Conservation (phyloP, 1,140 invertebrate species). For the Neoseiulus cucumeris region DNA sequence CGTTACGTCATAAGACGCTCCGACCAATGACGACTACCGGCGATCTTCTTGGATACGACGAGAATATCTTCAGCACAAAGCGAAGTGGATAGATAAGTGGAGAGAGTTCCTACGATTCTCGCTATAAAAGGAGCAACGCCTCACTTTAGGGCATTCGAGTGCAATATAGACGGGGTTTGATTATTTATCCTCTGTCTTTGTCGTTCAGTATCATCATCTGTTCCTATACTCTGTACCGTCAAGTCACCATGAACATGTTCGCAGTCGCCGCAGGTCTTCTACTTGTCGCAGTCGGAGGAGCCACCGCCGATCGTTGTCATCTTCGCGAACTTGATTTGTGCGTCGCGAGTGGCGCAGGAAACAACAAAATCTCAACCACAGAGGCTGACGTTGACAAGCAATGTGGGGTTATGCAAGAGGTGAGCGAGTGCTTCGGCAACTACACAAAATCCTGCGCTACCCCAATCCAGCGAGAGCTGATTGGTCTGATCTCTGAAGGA, state of each 20-base stretch:
- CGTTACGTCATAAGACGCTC: background rate
- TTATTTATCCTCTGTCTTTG: too few species aligned
- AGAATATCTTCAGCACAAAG: background rate
- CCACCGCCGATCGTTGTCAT: conserved; percentile 14
- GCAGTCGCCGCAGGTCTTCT: background rate
- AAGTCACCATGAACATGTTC: background rate
- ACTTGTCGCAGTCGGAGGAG: background rate
- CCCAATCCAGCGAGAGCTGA: conserved; percentile 15
- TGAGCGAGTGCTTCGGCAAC: conserved; percentile 16
- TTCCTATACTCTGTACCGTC: too few species aligned
- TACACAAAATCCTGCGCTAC: conserved; percentile 18
- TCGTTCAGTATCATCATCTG: too few species aligned
- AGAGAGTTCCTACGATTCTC: background rate
- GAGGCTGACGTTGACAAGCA: conserved; percentile 11
- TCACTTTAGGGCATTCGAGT: background rate
- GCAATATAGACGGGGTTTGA: background rate
- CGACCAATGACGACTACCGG: background rate
- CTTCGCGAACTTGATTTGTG: conserved; percentile 21
- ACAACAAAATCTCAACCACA: conserved; percentile 16
- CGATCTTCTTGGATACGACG: background rate
- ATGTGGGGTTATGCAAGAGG: conserved; percentile 19
- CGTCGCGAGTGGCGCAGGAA: conserved; percentile 19
- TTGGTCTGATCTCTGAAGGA: background rate
- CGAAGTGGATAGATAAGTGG: background rate
- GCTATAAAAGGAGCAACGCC: background rate